phyloP scores from a whole-genome alignment of 37 sponge, comb jelly and placozoan species.

The Mnemiopsis leidyi region DNA sequence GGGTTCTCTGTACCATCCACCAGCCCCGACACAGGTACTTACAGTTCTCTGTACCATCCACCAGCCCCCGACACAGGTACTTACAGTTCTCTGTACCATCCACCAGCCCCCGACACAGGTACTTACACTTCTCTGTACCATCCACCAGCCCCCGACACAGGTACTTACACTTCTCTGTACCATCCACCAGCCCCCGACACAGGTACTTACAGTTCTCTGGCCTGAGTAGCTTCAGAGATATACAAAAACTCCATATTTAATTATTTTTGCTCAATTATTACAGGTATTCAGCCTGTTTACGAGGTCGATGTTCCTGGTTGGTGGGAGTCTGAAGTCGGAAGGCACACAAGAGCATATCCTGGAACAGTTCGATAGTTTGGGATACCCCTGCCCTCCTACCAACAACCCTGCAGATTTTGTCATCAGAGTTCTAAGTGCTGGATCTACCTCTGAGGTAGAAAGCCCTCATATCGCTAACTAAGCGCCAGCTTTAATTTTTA shows the following conservation, averaged over 20 bases:
- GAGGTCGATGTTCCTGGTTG: slow-evolving; percentile 49
- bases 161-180: not conserved
- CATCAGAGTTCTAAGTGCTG: slow-evolving; percentile 22
- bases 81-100: no score
- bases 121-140: no score
- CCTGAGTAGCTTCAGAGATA: no score
- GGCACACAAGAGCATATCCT: slow-evolving; percentile 30
- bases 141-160: not conserved
- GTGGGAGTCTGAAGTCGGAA: slow-evolving; percentile 57
- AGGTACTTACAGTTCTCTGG: not conserved
- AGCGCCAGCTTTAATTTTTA: no score
- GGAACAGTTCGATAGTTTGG: slow-evolving; percentile 28
- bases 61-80: not conserved
- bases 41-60: not conserved
- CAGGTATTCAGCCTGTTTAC: slow-evolving; percentile 26
- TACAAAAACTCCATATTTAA: no score
- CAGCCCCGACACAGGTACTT: slow-evolving; percentile 63
- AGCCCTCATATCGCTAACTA: no score
- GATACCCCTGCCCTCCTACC: slow-evolving; percentile 58
- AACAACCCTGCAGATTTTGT: slow-evolving; percentile 62
- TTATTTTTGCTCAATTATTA: no score
- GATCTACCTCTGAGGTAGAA: slow-evolving; percentile 36
- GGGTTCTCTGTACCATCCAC: slow-evolving; percentile 45
- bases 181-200: not conserved
- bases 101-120: not conserved